Base-by-base conservation (phyloP, 2,888 invertebrate genomes). In the Miltochrista miniata region DNA sequence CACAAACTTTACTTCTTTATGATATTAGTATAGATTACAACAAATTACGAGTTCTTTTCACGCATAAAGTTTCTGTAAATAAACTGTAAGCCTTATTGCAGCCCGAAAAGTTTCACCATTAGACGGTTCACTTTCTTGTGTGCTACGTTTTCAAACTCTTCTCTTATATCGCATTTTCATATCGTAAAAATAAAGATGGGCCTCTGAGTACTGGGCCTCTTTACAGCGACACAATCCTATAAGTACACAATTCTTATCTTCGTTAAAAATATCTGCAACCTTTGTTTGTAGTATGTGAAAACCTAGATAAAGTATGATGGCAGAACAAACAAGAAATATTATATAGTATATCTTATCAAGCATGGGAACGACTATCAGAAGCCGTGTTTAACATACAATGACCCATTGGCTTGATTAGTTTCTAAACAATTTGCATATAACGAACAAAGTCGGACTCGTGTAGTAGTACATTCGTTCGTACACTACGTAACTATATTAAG, bases 301-400 rank as follows among this genome's bases (percentile, higher is more conserved):
- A 47, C 42, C 42, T 45, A 55, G 47, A 40, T 42, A 35, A 13
- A 29, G 56, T 56, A 46, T 38, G 38, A 43, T 52, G 51, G 48
- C 37, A 51, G 56, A 61, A 67, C 56, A 64, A 59, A 59, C 60
- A 38, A 47, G 46, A 34, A 31, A 9, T 38, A 48, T 59, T 62
- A 61, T 70, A 70, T 70, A 67, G 70, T 70, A 77, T 61, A 72
- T 73, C 72, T 80, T 79, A 76, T 77, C 74, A 68, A 37, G 51
- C 61, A 67, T 75, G 75, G 66, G 80, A 82, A 71, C 64, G 64
- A 61, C 61, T 74, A 74, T 64, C 74, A 74, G 75, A 61, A 70
- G 73, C 70, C 54, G 39, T 57, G 56, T 51, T 82, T 79, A 71
- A 68, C 77, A 82, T 76, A 81, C 77, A 81, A 81, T 81, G 68